Base-by-base conservation (phyloP, 1,140 invertebrate genomes). In the Philopotamus ludificatus region DNA sequence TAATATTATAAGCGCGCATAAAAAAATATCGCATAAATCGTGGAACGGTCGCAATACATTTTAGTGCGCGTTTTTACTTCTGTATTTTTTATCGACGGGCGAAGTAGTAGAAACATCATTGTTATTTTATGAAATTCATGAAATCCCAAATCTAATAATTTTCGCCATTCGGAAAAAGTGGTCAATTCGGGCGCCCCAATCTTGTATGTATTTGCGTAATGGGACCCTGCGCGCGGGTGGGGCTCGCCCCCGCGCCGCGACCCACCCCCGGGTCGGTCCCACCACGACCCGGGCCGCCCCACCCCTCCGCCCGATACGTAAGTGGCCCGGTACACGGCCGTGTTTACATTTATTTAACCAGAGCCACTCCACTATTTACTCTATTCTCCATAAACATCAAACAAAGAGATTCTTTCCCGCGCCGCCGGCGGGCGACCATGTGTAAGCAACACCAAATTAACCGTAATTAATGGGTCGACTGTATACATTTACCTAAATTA, bases 131-230 rank as follows among this genome's bases (percentile, higher is more conserved):
- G 4, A 34, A 4, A 12, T 7, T 34, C 12, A 34, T 4, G 54
- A 42, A 8, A 42, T 16, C 34, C 41, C 15, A 42, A 57, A 57
- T 21, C 34, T 39, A 28, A 57, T 57, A 28, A 42, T 57, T 57
- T 57, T 42, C 18, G 18, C 15, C 39, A 10, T 26, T 18, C 23
- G 28, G n/a, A 41, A 57, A 50, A 57, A 57, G 54, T 26, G 54
- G 15, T 34, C 54, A 15, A 20, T 57, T 57, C 42, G 4, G 28
- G 28, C 28, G 12, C 54, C 20, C 39, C n/a, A 42, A 57, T 57
- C 26, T 28, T 21, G 54, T 57, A n/a, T n/a, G n/a, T n/a, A 57
- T 57, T 57, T 57, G 54, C 54, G 54, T 57, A 57, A 57, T 57
- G 42, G 54, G 54, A 57, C 42, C 42, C 34, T 41, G 39, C 42